These are phyloP conservation scores for Ornithorhynchus anatinus DNA, from an alignment of 2,113 vertebrate species.

Conservation along the genomic window DNA sequence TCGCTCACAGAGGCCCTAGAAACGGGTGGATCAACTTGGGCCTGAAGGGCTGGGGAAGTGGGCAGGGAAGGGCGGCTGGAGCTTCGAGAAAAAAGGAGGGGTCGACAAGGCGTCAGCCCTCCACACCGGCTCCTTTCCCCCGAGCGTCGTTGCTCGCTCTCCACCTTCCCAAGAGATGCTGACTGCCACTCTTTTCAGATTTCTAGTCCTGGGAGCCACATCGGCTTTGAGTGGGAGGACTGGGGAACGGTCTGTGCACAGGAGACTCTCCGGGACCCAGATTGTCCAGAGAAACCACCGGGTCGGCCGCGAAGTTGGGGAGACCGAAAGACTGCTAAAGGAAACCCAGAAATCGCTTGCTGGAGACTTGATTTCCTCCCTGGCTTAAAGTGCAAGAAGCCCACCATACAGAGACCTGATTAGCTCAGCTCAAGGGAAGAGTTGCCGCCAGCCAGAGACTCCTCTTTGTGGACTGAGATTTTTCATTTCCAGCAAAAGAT, in stretches of 20 bases:
- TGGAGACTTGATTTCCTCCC: not conserved
- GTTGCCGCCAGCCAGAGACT: not conserved
- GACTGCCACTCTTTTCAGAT: no score
- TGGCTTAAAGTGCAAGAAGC: not conserved
- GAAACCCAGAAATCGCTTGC: not conserved
- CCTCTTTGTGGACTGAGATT: not conserved
- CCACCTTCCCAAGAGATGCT: no score
- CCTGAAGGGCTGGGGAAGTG: not conserved
- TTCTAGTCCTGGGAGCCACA: no score
- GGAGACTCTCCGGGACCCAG: no score
- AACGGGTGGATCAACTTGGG: not conserved
- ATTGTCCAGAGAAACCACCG: no score
- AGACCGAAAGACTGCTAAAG: no score
- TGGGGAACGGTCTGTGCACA: no score
- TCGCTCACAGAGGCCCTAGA: not conserved
- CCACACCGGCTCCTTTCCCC: not conserved
- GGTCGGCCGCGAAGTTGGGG: no score
- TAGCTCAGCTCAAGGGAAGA: not conserved
- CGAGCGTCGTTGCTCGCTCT: not conserved
- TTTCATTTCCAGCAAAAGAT: slow-evolving; percentile 21
- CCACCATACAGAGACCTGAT: not conserved
- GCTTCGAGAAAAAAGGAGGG: not conserved
- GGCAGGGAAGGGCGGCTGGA: not conserved
- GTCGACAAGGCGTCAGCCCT: not conserved
- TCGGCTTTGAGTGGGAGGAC: no score